Base-by-base conservation (phyloP, 2,113 vertebrate species). In the Dasyprocta punctata region DNA sequence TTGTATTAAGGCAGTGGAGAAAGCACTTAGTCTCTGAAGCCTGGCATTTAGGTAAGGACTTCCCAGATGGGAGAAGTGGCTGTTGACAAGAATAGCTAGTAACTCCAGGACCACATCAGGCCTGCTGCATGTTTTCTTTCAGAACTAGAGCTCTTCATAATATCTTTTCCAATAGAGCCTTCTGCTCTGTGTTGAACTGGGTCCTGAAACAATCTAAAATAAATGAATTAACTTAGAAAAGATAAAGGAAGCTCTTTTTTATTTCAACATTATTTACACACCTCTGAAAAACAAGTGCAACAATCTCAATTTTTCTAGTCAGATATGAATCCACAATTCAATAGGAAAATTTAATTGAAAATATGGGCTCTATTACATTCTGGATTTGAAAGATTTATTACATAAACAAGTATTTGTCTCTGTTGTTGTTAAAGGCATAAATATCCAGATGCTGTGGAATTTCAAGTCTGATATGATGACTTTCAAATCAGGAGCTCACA, bases 311-410 rank as follows among this genome's bases (percentile, higher is more conserved):
- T 89, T 87, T 61, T 38, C 77, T 60, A 78, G n/a, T 33, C 86
- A 84, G 83, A 84, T 47, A 82, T 9, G 22, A 89, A 82, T 92
- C 54, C 52, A 41, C 49, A 96, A 86, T 77, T 93, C 75, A 80
- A 81, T 8, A 58, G 54, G 0, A 38, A 85, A 28, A 90, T 92
- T 63, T 65, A 96, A 94, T 81, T 24, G n/a, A 81, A 84, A 87
- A 7, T 26, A 85, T 19, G 47, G 47, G 38, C 41, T 92, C 61
- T 12, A 75, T 95, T 94, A 92, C 24, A 47, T 58, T 52, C 30
- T 94, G 24, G n/a, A 38, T 73, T 85, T 93, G n/a, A 80, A 84
- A 90, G 63, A 77, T 91, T 82, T 89, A 86, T 82, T 88, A 86
- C 44, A 82, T 36, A 90, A 89, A 93, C 12, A 84, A 58, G 9